Evolutionary conservation across 2,797 vertebrate genomes (phyloP).

Genomic region (Acridotheres tristis): DNA sequence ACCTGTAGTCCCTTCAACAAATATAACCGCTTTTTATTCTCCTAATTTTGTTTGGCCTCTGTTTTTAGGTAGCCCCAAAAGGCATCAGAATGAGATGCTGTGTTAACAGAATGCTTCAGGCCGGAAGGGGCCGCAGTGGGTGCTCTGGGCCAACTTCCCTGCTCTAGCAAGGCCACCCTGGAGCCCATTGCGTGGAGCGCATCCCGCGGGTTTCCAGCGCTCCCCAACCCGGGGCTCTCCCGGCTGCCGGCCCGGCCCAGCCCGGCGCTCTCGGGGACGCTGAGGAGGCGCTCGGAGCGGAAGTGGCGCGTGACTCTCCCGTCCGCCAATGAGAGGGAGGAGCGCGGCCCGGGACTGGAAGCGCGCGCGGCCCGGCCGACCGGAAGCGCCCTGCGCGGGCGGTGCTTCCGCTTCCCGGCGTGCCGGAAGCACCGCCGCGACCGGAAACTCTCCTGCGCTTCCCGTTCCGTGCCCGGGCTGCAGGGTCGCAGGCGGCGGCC

Average conservation of each 20-base stretch:
- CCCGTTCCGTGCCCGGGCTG: background rate
- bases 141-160: fast-evolving
- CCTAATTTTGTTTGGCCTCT: background rate
- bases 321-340: fast-evolving
- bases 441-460: fast-evolving
- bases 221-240: too few relatives aligned
- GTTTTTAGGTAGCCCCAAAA: background rate
- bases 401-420: background rate
- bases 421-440: background rate
- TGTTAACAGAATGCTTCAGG: too few relatives aligned
- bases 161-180: fast-evolving
- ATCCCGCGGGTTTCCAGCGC: too few relatives aligned
- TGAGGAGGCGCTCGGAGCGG: too few relatives aligned
- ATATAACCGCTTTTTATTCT: background rate
- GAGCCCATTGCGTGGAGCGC: fast-evolving
- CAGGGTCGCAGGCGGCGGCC: background rate
- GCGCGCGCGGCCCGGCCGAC: background rate
- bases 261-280: too few relatives aligned
- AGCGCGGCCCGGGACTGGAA: fast-evolving
- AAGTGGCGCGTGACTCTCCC: background rate
- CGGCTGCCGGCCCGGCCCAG: too few relatives aligned
- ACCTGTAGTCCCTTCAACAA: background rate
- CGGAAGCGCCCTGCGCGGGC: fast-evolving
- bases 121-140: too few relatives aligned
- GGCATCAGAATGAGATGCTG: background rate